These are phyloP conservation scores for Callyntrura guangdongensis DNA, from an alignment of 2,888 invertebrate genomes.

Conservation along the genomic window DNA sequence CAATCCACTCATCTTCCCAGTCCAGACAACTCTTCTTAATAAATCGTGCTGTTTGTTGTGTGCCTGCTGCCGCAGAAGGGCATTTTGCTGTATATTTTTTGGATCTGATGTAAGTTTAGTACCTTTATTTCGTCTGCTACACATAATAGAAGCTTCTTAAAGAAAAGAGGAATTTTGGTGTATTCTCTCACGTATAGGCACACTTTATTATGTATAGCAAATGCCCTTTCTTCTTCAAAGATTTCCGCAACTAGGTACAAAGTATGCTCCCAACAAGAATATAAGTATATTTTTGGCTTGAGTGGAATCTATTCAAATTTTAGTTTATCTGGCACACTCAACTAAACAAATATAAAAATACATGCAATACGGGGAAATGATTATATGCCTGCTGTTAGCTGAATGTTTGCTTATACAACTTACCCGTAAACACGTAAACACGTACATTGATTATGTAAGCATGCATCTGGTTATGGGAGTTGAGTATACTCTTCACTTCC, in stretches of 20 bases:
- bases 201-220: neutral
- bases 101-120: neutral
- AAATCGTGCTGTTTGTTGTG: neutral
- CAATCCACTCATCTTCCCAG: conserved; percentile 5
- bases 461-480: conserved; percentile 55
- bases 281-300: neutral
- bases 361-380: neutral
- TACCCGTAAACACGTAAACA: neutral
- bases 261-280: neutral
- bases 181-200: neutral
- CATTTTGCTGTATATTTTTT: neutral
- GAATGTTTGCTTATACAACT: neutral
- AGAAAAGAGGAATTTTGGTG: neutral
- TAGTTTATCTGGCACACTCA: neutral
- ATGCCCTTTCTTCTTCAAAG: conserved; percentile 22
- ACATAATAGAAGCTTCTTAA: neutral
- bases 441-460: conserved; percentile 39
- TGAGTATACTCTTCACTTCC: conserved; percentile 64
- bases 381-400: neutral
- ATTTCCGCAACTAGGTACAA: conserved; percentile 23
- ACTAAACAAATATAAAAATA: conserved; percentile 10
- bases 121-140: conserved; percentile 4
- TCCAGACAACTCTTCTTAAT: conserved; percentile 20
- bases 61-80: neutral
- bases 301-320: neutral